These are phyloP conservation scores for Lepidonotus clava DNA, from an alignment of 2,888 invertebrate genomes.

Conservation along the genomic window DNA sequence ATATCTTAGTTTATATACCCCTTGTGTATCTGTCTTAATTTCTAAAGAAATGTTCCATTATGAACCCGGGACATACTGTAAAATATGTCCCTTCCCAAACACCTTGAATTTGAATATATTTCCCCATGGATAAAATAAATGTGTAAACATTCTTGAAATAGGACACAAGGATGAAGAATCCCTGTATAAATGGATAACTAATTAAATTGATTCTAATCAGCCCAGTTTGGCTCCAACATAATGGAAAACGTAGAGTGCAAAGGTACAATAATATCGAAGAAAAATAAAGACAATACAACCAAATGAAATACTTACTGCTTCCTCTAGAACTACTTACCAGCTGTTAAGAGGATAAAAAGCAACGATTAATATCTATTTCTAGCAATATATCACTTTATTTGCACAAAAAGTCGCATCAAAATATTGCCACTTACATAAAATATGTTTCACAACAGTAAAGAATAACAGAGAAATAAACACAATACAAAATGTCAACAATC, in stretches of 20 bases:
- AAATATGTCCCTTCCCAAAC: too few species aligned
- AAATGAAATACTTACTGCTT: slow-evolving; percentile 46
- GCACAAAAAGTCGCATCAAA: background rate
- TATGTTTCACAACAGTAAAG: background rate
- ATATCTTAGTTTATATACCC: too few species aligned
- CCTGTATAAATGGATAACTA: too few species aligned
- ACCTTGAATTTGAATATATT: too few species aligned
- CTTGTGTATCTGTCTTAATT: too few species aligned
- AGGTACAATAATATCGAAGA: background rate
- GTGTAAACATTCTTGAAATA: too few species aligned
- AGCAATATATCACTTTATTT: background rate
- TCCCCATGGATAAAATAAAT: too few species aligned
- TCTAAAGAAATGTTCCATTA: too few species aligned
- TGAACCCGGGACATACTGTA: too few species aligned
- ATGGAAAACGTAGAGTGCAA: background rate
- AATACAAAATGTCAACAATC: too few species aligned
- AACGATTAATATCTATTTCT: slow-evolving; percentile 26
- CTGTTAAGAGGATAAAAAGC: slow-evolving; percentile 34
- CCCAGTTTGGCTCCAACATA: background rate
- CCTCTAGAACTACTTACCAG: slow-evolving; percentile 39
- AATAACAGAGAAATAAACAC: background rate
- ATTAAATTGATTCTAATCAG: too few species aligned
- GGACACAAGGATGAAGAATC: too few species aligned
- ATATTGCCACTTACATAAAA: background rate
- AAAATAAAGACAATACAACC: slow-evolving; percentile 32